phyloP scores from a whole-genome alignment of 2,113 vertebrate species.

The Megaceryle maxima region DNA sequence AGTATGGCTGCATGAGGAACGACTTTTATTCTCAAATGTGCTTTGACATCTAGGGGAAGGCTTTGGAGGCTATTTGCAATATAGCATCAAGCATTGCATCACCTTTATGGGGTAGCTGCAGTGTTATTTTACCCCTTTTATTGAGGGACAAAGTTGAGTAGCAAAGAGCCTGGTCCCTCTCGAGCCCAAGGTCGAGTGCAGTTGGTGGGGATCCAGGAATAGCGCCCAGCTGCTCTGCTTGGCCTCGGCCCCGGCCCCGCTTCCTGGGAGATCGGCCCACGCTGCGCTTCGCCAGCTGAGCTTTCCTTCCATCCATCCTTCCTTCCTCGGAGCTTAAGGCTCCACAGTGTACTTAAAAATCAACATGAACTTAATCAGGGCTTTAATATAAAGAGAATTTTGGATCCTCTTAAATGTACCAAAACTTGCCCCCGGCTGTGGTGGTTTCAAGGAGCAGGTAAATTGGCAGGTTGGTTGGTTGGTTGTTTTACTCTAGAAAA shows the following conservation, averaged over 20 bases:
- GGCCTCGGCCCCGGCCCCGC: background rate
- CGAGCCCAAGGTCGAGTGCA: background rate
- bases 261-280: background rate
- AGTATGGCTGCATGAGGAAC: background rate
- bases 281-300: fast-evolving
- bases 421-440: background rate
- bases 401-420: background rate
- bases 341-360: background rate
- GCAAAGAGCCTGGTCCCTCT: background rate
- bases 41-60: background rate
- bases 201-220: background rate
- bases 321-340: background rate
- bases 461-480: background rate
- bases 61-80: background rate
- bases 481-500: background rate
- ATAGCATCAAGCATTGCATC: background rate
- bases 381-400: background rate
- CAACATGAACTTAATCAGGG: background rate
- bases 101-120: background rate
- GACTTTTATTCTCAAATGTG: background rate
- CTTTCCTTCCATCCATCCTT: background rate
- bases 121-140: background rate
- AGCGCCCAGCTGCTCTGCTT: background rate
- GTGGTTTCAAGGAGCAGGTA: background rate
- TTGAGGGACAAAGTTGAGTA: background rate